Percentiles rank a stretch among this genome's conserved stretches.
Evolutionary conservation across 1,140 invertebrate species (phyloP).

Genomic region (Lordiphosa stackelbergi): DNA sequence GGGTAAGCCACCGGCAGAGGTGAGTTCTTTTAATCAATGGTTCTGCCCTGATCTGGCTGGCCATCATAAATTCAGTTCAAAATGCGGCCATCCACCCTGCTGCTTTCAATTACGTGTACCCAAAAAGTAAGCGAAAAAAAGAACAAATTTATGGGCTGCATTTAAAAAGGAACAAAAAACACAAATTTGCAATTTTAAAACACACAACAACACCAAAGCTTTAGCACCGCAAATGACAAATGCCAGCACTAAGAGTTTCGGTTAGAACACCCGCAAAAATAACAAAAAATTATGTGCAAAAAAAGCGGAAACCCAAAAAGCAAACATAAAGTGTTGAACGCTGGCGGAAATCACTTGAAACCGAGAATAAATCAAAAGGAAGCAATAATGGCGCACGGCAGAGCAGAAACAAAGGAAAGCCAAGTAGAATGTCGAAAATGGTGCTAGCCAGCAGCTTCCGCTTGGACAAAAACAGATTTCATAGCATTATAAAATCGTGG

Average conservation of each 20-base stretch:
- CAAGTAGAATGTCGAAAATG: constrained; percentile 52
- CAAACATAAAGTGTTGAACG: constrained; percentile 69
- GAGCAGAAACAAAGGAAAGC: constrained; percentile 35
- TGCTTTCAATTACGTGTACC: constrained; percentile 65
- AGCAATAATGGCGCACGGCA: constrained; percentile 60
- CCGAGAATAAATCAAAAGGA: constrained; percentile 68
- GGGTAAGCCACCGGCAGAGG: constrained; percentile 48
- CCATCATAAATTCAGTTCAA: constrained; percentile 35
- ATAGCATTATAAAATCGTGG: constrained; percentile 42
- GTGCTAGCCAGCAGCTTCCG: constrained; percentile 46
- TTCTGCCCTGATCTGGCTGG: constrained; percentile 42
- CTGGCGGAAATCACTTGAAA: constrained; percentile 72
- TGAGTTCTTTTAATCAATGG: constrained; percentile 57
- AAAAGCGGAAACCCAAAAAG: constrained; percentile 32
- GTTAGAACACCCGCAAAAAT: constrained; percentile 10
- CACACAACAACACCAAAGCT: constrained; percentile 62
- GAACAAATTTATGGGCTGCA: constrained; percentile 62
- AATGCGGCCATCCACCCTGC: constrained; percentile 40
- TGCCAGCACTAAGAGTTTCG: constrained; percentile 43
- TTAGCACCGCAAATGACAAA: constrained; percentile 72
- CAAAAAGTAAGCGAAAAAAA: constrained; percentile 16
- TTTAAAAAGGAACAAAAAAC: constrained; percentile 7
- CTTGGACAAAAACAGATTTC: constrained; percentile 24
- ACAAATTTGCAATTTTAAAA: constrained; percentile 35
- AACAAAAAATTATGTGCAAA: constrained; percentile 6